These are phyloP conservation scores for Heliconius aoede DNA, from an alignment of 2,888 invertebrate species.

Conservation along the genomic window DNA sequence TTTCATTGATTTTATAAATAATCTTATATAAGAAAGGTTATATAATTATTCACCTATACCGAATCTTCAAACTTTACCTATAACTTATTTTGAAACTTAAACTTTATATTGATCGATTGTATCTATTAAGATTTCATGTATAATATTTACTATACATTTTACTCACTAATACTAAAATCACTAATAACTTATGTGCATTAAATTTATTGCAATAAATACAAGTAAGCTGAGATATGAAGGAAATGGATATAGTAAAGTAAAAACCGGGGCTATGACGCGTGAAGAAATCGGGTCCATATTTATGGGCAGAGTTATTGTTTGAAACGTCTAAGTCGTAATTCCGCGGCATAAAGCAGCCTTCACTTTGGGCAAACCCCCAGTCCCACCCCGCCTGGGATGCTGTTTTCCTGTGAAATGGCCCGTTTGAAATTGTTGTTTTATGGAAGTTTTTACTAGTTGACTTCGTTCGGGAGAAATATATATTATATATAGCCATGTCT, in stretches of 20 bases:
- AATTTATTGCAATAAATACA: slow-evolving; percentile 2
- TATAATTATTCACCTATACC: too few species aligned
- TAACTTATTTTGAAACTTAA: neutral
- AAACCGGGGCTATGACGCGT: slow-evolving; percentile 80
- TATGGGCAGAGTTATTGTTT: slow-evolving; percentile 83
- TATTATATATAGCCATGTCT: slow-evolving; percentile 67
- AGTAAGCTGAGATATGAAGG: slow-evolving; percentile 16
- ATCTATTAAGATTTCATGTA: neutral
- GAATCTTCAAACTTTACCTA: too few species aligned
- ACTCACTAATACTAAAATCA: neutral
- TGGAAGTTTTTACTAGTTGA: slow-evolving; percentile 84
- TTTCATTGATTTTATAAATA: neutral
- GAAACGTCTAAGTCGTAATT: slow-evolving; percentile 84
- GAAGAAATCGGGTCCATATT: slow-evolving; percentile 81
- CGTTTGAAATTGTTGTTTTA: slow-evolving; percentile 84
- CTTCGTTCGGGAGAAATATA: slow-evolving; percentile 73
- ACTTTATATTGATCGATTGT: neutral
- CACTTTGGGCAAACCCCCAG: slow-evolving; percentile 68
- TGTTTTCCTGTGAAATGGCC: slow-evolving; percentile 83
- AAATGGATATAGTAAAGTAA: slow-evolving; percentile 57
- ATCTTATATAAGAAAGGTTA: neutral
- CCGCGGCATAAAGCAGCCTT: slow-evolving; percentile 80
- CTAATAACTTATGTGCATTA: slow-evolving; percentile 4
- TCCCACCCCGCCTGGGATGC: slow-evolving; percentile 70
- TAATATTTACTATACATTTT: neutral